Conservation (phyloP, 1,140 invertebrate species). For the Trinorchestia longiramus region DNA sequence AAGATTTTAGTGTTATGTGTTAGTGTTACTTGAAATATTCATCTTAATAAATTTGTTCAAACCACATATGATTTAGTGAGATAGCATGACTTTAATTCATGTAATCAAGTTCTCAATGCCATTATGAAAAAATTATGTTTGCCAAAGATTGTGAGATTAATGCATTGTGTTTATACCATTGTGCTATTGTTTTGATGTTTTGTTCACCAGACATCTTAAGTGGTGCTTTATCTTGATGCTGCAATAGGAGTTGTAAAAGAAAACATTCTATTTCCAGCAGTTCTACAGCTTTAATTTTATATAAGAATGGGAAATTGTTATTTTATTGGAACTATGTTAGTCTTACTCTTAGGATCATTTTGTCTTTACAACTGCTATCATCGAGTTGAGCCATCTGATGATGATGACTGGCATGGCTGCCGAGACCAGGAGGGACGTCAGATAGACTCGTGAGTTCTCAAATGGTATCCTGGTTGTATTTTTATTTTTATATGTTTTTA, state of each 20-base stretch:
- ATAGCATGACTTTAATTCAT: too few relatives aligned
- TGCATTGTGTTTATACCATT: too few relatives aligned
- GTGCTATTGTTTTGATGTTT: too few relatives aligned
- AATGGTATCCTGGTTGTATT: constrained; percentile 4
- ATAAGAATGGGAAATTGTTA: constrained; percentile 63
- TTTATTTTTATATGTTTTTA: too few relatives aligned
- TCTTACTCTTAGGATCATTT: constrained; percentile 62
- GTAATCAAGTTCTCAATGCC: too few relatives aligned
- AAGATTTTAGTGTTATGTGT: too few relatives aligned
- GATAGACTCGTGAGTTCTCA: not conserved
- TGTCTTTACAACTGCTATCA: constrained; percentile 64
- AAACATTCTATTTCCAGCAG: not conserved
- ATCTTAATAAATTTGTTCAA: too few relatives aligned
- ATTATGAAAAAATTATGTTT: too few relatives aligned
- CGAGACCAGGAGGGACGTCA: constrained; percentile 61
- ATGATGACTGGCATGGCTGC: constrained; percentile 64
- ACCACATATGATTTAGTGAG: too few relatives aligned
- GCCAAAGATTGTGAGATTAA: too few relatives aligned
- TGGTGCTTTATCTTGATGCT: not conserved
- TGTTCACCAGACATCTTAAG: too few relatives aligned
- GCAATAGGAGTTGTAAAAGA: not conserved
- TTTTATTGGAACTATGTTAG: constrained; percentile 60
- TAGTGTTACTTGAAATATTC: too few relatives aligned
- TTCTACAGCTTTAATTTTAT: not conserved
- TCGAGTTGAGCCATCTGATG: constrained; percentile 56